Evolutionary conservation across 2,888 invertebrate species (phyloP).

Genomic region (Metacarcinus magister): DNA sequence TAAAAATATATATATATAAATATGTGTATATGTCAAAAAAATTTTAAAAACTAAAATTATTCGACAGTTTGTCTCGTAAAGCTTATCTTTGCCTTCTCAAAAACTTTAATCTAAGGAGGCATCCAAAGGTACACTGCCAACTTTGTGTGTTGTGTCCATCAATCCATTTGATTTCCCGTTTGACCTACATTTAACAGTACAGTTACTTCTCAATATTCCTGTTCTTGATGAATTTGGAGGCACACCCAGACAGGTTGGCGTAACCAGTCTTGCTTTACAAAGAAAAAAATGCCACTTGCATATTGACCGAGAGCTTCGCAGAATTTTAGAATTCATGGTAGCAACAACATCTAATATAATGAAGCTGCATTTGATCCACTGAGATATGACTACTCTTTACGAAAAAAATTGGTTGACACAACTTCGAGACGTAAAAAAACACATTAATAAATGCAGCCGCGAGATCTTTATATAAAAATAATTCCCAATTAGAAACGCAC

Average conservation of each 20-base stretch:
- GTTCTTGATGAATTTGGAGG: not conserved
- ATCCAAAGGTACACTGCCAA: no score
- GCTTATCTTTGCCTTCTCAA: no score
- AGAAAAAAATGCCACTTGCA: not conserved
- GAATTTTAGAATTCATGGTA: not conserved
- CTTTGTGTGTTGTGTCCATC: no score
- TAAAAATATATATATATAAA: no score
- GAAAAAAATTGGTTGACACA: not conserved
- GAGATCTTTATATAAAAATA: not conserved
- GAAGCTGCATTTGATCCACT: no score
- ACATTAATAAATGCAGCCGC: not conserved
- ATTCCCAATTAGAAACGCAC: not conserved
- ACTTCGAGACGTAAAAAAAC: not conserved
- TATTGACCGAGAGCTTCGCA: not conserved
- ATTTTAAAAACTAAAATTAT: no score
- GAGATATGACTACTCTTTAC: not conserved
- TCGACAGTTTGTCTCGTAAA: no score
- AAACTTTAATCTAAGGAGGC: no score
- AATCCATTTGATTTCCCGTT: not conserved
- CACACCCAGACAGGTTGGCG: not conserved
- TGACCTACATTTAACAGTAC: not conserved
- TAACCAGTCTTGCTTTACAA: not conserved
- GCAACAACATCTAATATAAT: not conserved
- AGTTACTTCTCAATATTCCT: not conserved
- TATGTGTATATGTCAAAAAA: no score